A percentile compares a stretch with the other conserved stretches of the same genome.
Conservation (phyloP, 1,140 invertebrate species). For the Formica selysi region DNA sequence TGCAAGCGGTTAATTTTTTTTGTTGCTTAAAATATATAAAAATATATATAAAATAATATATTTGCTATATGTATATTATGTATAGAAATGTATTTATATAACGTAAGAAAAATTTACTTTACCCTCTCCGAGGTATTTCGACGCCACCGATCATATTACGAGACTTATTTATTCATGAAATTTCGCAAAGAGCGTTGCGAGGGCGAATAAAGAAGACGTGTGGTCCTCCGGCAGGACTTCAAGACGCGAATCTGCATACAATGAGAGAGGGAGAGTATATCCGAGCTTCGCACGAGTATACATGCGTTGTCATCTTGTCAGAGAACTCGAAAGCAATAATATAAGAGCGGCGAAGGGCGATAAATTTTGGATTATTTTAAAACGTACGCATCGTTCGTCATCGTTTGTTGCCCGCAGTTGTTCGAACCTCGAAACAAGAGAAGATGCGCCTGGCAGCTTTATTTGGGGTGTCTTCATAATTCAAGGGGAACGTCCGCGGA, state of each 20-base stretch:
- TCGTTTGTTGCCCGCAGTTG: slow-evolving; percentile 53
- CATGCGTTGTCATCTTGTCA: slow-evolving; percentile 21
- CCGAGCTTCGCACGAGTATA: slow-evolving; percentile 7
- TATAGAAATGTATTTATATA: background rate
- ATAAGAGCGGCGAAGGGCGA: slow-evolving; percentile 46
- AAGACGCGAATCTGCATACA: slow-evolving; percentile 70
- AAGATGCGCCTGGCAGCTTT: slow-evolving; percentile 52
- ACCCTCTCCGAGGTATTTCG: background rate
- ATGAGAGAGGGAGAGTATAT: slow-evolving; percentile 49
- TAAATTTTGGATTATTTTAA: slow-evolving; percentile 71
- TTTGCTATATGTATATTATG: no score
- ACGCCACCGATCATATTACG: background rate
- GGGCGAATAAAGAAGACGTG: background rate
- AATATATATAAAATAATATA: no score
- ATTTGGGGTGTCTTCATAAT: slow-evolving; percentile 61
- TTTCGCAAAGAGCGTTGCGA: slow-evolving; percentile 14
- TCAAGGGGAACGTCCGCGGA: slow-evolving; percentile 28
- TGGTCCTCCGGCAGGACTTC: slow-evolving; percentile 8
- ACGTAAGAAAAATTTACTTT: slow-evolving; percentile 29
- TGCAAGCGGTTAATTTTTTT: background rate
- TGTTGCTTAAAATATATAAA: background rate
- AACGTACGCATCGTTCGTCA: slow-evolving; percentile 54
- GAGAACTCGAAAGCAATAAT: slow-evolving; percentile 57
- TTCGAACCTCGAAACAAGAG: slow-evolving; percentile 45
- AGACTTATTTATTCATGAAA: slow-evolving; percentile 11